Percentiles rank a stretch among this genome's conserved stretches.
These are phyloP conservation scores for Limonius californicus DNA, from an alignment of 1,140 invertebrate species.

Conservation along the genomic window DNA sequence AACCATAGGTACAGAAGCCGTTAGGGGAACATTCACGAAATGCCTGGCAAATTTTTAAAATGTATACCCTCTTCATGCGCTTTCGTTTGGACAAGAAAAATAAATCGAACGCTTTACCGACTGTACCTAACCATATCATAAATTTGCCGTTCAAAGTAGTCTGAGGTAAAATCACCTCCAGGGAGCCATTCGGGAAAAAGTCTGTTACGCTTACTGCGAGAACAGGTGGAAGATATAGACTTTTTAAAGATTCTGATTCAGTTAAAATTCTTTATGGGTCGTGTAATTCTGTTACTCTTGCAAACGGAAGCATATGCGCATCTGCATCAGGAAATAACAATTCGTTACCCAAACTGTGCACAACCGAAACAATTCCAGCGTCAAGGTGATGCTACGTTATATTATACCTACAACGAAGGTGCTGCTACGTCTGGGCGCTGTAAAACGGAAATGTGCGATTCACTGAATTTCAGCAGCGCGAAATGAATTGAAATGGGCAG, in stretches of 20 bases:
- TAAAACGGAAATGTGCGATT: slow-evolving; percentile 13
- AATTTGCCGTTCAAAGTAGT: slow-evolving; percentile 13
- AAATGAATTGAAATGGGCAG: slow-evolving; percentile 15
- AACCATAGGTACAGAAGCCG: too few relatives aligned
- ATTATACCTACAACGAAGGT: neutral
- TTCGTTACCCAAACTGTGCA: neutral
- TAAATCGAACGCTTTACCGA: slow-evolving; percentile 6
- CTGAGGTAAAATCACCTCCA: slow-evolving; percentile 17
- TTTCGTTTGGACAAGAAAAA: neutral
- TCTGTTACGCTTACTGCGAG: slow-evolving; percentile 19
- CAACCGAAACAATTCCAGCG: too few relatives aligned
- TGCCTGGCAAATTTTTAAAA: too few relatives aligned
- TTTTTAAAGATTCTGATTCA: slow-evolving; percentile 34
- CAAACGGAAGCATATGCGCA: slow-evolving; percentile 16
- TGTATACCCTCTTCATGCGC: too few relatives aligned
- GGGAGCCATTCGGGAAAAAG: slow-evolving; percentile 17
- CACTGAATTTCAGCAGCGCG: slow-evolving; percentile 1
- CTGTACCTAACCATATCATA: slow-evolving; percentile 15
- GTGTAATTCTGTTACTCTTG: slow-evolving; percentile 21
- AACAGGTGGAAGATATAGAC: slow-evolving; percentile 36
- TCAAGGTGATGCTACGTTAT: too few relatives aligned
- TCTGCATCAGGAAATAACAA: neutral
- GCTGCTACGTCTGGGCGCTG: neutral
- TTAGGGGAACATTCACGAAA: too few relatives aligned
- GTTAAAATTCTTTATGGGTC: slow-evolving; percentile 33